phyloP scores from a whole-genome alignment of 2,888 invertebrate species.

The Corbicula japonica region DNA sequence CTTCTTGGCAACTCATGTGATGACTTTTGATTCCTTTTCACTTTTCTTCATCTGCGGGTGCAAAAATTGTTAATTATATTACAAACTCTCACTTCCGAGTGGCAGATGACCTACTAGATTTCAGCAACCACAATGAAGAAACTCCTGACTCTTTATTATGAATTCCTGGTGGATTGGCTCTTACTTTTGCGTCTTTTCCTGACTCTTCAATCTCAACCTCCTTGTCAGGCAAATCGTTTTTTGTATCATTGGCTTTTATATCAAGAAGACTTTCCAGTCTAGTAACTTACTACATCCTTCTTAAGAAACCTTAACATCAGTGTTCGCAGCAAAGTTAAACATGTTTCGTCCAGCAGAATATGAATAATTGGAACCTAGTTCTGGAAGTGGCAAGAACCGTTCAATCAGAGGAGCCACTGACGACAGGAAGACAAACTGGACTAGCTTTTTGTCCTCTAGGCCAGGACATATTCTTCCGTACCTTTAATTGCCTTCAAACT shows the following conservation, averaged over 20 bases:
- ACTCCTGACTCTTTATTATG: constrained; percentile 9
- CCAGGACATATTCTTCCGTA: constrained; percentile 25
- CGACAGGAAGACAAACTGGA: constrained; percentile 38
- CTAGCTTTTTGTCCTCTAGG: constrained; percentile 32
- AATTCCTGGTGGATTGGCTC: constrained; percentile 16
- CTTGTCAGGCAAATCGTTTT: constrained; percentile 34
- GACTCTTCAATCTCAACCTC: constrained; percentile 36
- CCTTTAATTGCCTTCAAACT: constrained; percentile 31
- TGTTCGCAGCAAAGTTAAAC: constrained; percentile 20
- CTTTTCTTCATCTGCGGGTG: constrained; percentile 19
- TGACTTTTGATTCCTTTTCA: constrained; percentile 28
- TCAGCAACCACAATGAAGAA: constrained; percentile 31
- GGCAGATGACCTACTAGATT: constrained; percentile 32
- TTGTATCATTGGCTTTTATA: constrained; percentile 22
- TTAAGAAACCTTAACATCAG: too few species aligned
- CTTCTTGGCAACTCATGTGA: constrained; percentile 21
- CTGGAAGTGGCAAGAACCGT: constrained; percentile 42
- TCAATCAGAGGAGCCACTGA: constrained; percentile 40
- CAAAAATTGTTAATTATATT: constrained; percentile 23
- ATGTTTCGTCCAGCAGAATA: too few species aligned
- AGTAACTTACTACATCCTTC: too few species aligned
- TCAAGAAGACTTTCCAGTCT: constrained; percentile 22
- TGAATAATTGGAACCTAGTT: constrained; percentile 58
- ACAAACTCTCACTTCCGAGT: constrained; percentile 18
- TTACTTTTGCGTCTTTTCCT: constrained; percentile 36